These are phyloP conservation scores for Scaeva pyrastri DNA, from an alignment of 2,888 invertebrate genomes.

Conservation along the genomic window DNA sequence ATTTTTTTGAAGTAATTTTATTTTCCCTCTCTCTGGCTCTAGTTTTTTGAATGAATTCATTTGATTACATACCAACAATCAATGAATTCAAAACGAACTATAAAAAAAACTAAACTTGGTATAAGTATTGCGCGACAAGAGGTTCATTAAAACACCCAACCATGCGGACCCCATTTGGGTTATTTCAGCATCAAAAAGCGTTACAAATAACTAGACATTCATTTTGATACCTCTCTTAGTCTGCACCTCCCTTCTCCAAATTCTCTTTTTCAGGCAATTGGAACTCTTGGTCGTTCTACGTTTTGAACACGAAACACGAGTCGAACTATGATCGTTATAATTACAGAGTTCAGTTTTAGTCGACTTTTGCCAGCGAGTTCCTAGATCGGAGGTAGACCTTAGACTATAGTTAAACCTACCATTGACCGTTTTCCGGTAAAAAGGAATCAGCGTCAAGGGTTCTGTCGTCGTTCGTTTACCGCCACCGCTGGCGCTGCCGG, in stretches of 20 bases:
- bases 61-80: conserved; percentile 46
- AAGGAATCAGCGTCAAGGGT: conserved; percentile 45
- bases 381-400: neutral
- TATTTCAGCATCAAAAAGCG: conserved; percentile 66
- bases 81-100: conserved; percentile 34
- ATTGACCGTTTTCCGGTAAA: conserved; percentile 43
- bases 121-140: conserved; percentile 71
- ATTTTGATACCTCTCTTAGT: neutral
- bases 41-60: conserved; percentile 41
- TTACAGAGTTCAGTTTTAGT: conserved; percentile 42
- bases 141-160: conserved; percentile 76
- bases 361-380: neutral
- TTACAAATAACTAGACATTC: conserved; percentile 23
- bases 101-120: conserved; percentile 20
- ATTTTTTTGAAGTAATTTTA: neutral
- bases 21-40: neutral
- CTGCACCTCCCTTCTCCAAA: neutral
- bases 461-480: conserved; percentile 2
- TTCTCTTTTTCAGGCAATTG: no score
- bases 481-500: conserved; percentile 2
- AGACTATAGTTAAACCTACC: neutral
- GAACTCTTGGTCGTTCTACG: conserved; percentile 1
- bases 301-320: conserved; percentile 54
- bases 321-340: conserved; percentile 59
- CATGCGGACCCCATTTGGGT: conserved; percentile 71